Evolutionary conservation across 2,888 invertebrate genomes (phyloP).

Genomic region (Aspidiotus rigidus): DNA sequence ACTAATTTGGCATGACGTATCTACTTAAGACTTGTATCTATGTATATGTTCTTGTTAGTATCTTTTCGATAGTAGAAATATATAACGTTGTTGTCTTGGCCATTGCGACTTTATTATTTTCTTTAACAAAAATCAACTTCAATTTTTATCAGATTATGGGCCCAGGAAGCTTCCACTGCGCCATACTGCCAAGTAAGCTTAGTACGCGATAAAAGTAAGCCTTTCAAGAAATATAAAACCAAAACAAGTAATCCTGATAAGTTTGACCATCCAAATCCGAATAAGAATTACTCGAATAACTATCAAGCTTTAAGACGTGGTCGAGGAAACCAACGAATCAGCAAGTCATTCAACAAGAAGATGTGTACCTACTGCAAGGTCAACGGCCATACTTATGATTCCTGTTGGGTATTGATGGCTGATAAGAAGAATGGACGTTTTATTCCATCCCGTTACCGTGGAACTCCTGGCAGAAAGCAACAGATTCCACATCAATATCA

Average conservation of each 20-base stretch:
- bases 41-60: too few relatives aligned
- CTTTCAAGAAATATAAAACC: not conserved
- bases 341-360: not conserved
- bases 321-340: not conserved
- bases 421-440: not conserved
- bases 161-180: too few relatives aligned
- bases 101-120: too few relatives aligned
- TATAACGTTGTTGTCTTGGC: not conserved
- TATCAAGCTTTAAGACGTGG: not conserved
- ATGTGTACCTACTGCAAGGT: not conserved
- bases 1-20: too few relatives aligned
- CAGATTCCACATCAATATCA: too few relatives aligned
- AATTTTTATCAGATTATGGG: too few relatives aligned
- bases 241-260: not conserved
- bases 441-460: not conserved
- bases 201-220: not conserved
- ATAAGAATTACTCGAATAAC: not conserved
- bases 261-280: not conserved
- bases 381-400: not conserved
- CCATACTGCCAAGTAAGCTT: too few relatives aligned
- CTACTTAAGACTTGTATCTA: too few relatives aligned
- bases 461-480: not conserved
- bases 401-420: not conserved
- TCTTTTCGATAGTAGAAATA: too few relatives aligned
- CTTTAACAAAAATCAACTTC: too few relatives aligned